Evolutionary conservation across 2,888 invertebrate species (phyloP), one percentile per base, ranked within the genome.

Genomic region (Cenopis cana): DNA sequence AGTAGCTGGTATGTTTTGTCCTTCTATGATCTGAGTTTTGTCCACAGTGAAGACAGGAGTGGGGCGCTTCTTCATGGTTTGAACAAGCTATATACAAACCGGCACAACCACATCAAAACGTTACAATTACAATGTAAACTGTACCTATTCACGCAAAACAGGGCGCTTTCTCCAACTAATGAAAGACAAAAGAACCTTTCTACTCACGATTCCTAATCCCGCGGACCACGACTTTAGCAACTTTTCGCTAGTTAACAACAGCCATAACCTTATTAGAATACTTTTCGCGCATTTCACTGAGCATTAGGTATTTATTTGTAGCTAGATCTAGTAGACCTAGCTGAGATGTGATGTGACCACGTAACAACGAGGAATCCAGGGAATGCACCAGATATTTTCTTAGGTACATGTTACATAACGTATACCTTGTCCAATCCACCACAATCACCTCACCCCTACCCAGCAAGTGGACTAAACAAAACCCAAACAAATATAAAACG

Each of bases 181-280:
- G 24, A 41, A 46, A 56, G 12, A n/a, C 11, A 56, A 41, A 59
- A 41, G 38, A 38, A 46, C 41, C 59, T 59, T 41, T 59, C 59
- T 41, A 59, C 41, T 59, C 59, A 59, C 59, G 41, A 59, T 11
- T 41, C 59, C 17, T 8, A 41, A 59, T 24, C 38, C 38, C 10
- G 24, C 20, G 41, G 14, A 18, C 9, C 59, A 59, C 59, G 59
- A 59, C n/a, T 41, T 56, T 24, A 12, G 24, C 20, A 46, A 41
- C n/a, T 59, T 41, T 59, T 59, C 38, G 24, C 24, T n/a, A n/a
- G n/a, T n/a, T n/a, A n/a, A n/a, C 14, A 41, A 41, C 41, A 14
- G 14, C 41, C 14, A 41, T 14, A 4, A 41, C 41, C 14, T 41
- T 41, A 14, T 41, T 14, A 41, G 14, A n/a, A n/a, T 8, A 46